Base-by-base conservation (phyloP, 2,888 invertebrate species). In the Harpalus rufipes region DNA sequence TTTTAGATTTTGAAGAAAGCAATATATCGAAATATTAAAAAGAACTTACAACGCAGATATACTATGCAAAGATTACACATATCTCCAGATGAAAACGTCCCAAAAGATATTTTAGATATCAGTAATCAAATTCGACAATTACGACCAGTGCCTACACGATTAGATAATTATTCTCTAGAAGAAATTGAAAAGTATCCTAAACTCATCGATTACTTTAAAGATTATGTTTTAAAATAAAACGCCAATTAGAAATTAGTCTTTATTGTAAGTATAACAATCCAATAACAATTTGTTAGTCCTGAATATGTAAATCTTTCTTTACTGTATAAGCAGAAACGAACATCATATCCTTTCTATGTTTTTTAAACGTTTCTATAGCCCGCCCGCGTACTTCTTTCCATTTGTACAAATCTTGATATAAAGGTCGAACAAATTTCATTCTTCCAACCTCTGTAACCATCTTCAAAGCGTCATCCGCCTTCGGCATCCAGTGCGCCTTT, bases 341-440 rank as follows among this genome's bases (percentile, higher is more conserved):
- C 96, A 98, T 98, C 97, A 98, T 97, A 89, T 94, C 92, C 72
- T 93, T 91, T 88, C 94, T 94, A 86, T 96, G 94, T 63, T 92
- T 91, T 63, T 94, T 90, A 91, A 96, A 98, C 88, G 95, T 96
- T 39, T 94, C 93, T 68, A 97, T 93, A 0, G 97, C 95, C 86
- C 89, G 90, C 0, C 92, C 91, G 86, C 96, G 93, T 0, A 94
- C 93, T 21, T 93, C 94, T 86, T 95, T 94, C 98, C 97, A 98
- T 0, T 92, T 93, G 87, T 95, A 96, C 85, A 98, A 92, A 89
- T 97, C 97, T 86, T 96, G 94, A 91, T 97, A 98, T 74, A 98
- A 92, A 1, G 98, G 97, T 44, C 97, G 93, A 1, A 96, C 95
- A 91, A 94, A 98, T 90, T 98, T 98, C 96, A 98, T 96, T 82